Evolutionary conservation across 2,113 vertebrate species (phyloP), one percentile per base, ranked within the genome.

Genomic region (Melanerpes formicivorus): DNA sequence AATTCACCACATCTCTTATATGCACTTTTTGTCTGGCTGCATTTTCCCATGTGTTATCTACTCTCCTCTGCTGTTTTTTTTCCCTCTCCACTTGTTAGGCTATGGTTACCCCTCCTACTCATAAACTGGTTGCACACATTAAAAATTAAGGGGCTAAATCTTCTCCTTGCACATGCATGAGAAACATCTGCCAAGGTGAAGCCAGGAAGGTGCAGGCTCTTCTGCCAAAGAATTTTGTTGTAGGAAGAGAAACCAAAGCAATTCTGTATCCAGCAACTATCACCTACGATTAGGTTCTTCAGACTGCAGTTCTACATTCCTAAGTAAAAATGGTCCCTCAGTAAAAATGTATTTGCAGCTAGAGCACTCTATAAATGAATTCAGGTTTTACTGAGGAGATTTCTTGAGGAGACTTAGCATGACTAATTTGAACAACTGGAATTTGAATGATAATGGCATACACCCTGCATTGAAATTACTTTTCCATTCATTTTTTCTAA

Each of bases 21-120:
- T 62, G 70, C 76, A 88, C 32, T 85, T 93, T 93, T 55, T 94
- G 76, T 91, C 91, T 95, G 83, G 89, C 69, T 75, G 26, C 62
- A 75, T 94, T 96, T 96, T 95, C 96, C 95, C 96, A 96, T 75
- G 66, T 80, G 69, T 87, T 96, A 94, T 92, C 96, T 92, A 60
- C 9, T 71, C 52, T n/a, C 52, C 72, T 62, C 15, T 11, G 50
- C n/a, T 73, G 40, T 62, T 42, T 42, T 60, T 34, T 0, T 60
- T n/a, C 55, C 30, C 25, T 7, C 0, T 2, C 23, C 4, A 40
- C 46, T 79, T 83, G 34, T 81, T 75, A 87, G 64, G 42, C 18
- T 90, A 17, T 16, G 40, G 73, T 58, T 90, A 52, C 12, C 46
- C 46, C 77, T 90, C 40, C 54, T 77, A 23, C 50, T 77, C 42